phyloP scores from a whole-genome alignment of 2,113 vertebrate genomes.

The Pygoscelis antarcticus region DNA sequence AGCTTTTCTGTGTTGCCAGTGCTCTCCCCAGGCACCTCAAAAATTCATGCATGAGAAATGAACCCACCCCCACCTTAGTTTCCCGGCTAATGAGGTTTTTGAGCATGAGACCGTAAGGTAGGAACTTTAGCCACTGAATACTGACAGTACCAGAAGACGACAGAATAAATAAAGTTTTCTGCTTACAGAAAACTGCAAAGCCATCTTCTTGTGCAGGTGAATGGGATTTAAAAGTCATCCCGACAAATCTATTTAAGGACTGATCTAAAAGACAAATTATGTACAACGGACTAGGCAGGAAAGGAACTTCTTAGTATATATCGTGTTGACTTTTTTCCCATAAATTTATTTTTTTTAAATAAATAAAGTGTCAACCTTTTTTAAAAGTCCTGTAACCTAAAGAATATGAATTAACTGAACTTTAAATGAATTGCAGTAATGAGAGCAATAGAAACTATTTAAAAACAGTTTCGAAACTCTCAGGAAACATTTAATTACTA shows the following conservation, averaged over 20 bases:
- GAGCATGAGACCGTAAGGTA: not conserved
- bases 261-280: not conserved
- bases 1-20: not conserved
- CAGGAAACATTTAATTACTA: not conserved
- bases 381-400: not conserved
- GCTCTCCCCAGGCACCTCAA: not conserved
- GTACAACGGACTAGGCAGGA: not conserved
- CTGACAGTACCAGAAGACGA: not conserved
- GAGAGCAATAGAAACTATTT: not conserved
- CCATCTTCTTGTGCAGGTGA: not conserved
- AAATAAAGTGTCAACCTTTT: not conserved
- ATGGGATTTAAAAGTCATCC: not conserved
- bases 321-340: not conserved
- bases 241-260: not conserved
- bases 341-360: not conserved
- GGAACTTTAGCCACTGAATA: not conserved
- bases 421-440: not conserved
- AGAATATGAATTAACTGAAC: not conserved
- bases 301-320: not conserved
- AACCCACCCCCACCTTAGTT: not conserved
- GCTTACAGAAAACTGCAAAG: not conserved
- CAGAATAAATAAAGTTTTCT: not conserved
- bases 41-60: not conserved
- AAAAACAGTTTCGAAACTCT: not conserved
- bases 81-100: not conserved